These are phyloP conservation scores for Anser brachyrhynchus DNA, from an alignment of 2,113 vertebrate species.

Conservation along the genomic window DNA sequence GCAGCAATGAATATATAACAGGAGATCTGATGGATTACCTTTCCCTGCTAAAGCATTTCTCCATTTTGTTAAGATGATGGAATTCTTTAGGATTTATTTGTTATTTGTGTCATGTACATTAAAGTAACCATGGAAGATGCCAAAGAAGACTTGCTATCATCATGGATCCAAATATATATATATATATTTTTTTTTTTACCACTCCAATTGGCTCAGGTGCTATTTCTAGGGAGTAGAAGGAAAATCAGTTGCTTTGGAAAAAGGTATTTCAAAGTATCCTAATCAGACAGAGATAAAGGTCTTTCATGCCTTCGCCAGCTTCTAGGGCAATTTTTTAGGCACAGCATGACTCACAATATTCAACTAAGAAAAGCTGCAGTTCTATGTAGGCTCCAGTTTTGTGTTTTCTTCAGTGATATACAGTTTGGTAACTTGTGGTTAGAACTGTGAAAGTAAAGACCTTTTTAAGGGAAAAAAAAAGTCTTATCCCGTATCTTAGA, in stretches of 20 bases:
- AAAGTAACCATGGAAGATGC: background rate
- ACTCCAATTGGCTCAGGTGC: background rate
- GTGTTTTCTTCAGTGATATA: background rate
- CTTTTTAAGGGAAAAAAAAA: background rate
- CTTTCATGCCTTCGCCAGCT: background rate
- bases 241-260: background rate
- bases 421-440: background rate
- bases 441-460: background rate
- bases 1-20: background rate
- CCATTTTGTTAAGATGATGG: background rate
- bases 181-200: background rate
- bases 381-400: background rate
- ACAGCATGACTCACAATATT: background rate
- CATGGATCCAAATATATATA: background rate
- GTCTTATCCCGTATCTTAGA: background rate
- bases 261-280: background rate
- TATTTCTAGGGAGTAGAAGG: background rate
- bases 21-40: background rate
- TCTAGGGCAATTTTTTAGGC: background rate
- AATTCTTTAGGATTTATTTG: background rate
- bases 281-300: background rate
- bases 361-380: background rate
- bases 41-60: background rate
- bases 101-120: background rate
- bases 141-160: background rate